Percentiles rank a stretch among this genome's conserved stretches.
Evolutionary conservation across 2,888 invertebrate genomes (phyloP).

Genomic region (Sinotaia quadrata): DNA sequence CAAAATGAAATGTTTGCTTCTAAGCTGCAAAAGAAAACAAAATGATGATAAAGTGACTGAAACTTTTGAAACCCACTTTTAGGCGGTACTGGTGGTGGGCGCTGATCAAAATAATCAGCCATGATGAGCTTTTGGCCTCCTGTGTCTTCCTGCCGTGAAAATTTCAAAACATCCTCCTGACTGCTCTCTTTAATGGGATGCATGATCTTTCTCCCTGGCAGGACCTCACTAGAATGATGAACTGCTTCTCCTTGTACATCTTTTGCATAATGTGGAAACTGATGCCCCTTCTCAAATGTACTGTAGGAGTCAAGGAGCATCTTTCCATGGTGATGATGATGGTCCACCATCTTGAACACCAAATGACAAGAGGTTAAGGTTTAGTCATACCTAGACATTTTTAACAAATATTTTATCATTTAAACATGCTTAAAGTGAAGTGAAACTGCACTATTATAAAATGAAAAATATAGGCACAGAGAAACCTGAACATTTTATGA

Average conservation of each 20-base stretch:
- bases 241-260: too few relatives aligned
- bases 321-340: neutral
- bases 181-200: conserved; percentile 46
- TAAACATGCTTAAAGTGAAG: too few relatives aligned
- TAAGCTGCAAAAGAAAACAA: neutral
- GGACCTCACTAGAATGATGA: neutral
- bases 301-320: neutral
- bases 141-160: conserved; percentile 29
- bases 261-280: neutral
- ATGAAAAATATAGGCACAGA: too few relatives aligned
- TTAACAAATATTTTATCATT: too few relatives aligned
- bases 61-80: conserved; percentile 34
- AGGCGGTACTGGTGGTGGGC: conserved; percentile 38
- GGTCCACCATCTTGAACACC: conserved; percentile 2
- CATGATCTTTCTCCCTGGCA: conserved; percentile 34
- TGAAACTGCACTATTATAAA: too few relatives aligned
- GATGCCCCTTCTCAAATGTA: too few relatives aligned
- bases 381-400: too few relatives aligned
- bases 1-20: neutral
- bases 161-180: conserved; percentile 38
- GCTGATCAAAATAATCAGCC: conserved; percentile 4
- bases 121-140: conserved; percentile 17
- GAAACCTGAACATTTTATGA: too few relatives aligned
- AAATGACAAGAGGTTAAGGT: too few relatives aligned
- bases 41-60: neutral